Conservation (phyloP, 2,797 vertebrate genomes). For the Sus cebifrons region DNA sequence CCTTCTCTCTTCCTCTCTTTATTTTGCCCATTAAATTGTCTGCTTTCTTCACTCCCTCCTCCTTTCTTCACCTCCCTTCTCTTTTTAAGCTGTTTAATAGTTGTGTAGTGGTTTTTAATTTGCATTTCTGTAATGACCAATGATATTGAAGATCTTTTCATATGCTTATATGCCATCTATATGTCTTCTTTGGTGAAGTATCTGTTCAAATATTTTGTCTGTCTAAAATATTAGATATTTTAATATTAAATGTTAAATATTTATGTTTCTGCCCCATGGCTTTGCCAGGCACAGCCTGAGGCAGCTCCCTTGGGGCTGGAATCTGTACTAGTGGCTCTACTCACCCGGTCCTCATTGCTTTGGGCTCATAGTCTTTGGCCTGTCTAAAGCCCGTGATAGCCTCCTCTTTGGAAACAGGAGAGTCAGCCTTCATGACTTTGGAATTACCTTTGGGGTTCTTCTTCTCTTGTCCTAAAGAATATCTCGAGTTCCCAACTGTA, state of each 20-base stretch:
- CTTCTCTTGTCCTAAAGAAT: not conserved
- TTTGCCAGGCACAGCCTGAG: too few relatives aligned
- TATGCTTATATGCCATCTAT: not conserved
- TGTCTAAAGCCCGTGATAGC: not conserved
- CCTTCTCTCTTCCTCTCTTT: not conserved
- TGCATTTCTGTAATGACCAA: constrained; percentile 35
- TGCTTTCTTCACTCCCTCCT: not conserved
- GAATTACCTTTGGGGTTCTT: not conserved
- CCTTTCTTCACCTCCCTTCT: not conserved
- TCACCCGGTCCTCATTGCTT: not conserved
- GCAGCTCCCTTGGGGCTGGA: not conserved
- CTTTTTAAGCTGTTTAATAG: constrained; percentile 9
- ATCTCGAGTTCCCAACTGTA: not conserved
- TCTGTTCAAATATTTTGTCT: constrained; percentile 18
- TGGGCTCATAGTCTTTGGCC: not conserved
- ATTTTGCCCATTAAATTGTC: not conserved
- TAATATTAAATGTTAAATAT: not conserved
- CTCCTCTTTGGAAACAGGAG: not conserved
- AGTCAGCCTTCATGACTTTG: not conserved
- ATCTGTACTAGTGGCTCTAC: not conserved
- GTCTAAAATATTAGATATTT: not conserved
- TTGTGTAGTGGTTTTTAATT: constrained; percentile 31
- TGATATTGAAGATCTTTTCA: not conserved
- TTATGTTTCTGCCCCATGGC: too few relatives aligned
- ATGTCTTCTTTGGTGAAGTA: not conserved